These are phyloP conservation scores for Drosophila arizonae DNA, from an alignment of 1,140 invertebrate genomes.

Conservation along the genomic window DNA sequence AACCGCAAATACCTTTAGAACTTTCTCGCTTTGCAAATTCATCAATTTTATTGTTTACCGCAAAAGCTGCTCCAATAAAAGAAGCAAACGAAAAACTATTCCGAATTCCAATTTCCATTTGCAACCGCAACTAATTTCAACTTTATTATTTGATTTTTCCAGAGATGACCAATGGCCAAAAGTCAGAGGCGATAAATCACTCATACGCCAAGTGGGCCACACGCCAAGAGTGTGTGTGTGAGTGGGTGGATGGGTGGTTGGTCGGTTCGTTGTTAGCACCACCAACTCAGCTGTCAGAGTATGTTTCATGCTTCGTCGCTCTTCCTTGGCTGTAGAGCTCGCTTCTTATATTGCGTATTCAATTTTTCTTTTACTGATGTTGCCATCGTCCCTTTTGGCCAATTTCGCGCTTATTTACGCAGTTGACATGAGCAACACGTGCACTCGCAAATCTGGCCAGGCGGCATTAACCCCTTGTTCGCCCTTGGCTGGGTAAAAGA, in stretches of 20 bases:
- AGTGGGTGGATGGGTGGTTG: constrained; percentile 10
- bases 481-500: constrained; percentile 21
- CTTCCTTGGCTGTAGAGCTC: constrained; percentile 13
- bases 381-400: constrained; percentile 19
- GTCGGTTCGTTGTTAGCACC: constrained; percentile 12
- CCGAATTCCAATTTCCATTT: constrained; percentile 68
- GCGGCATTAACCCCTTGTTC: constrained; percentile 49
- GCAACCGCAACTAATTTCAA: constrained; percentile 75
- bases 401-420: constrained; percentile 74
- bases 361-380: constrained; percentile 3
- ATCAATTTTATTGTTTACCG: constrained; percentile 63
- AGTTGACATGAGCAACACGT: constrained; percentile 73
- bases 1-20: constrained; percentile 20
- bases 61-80: constrained; percentile 20
- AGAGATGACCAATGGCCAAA: constrained; percentile 42
- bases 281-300: constrained; percentile 41
- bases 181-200: constrained; percentile 69
- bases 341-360: constrained; percentile 1
- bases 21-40: constrained; percentile 49
- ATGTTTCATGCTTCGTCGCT: constrained; percentile 55
- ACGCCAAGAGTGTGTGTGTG: constrained; percentile 16
- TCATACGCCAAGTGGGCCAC: constrained; percentile 65
- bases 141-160: constrained; percentile 70
- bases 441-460: constrained; percentile 62
- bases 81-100: constrained; percentile 45